These are phyloP conservation scores for Neomorphus geoffroyi DNA, from an alignment of 2,797 vertebrate species.

Conservation along the genomic window DNA sequence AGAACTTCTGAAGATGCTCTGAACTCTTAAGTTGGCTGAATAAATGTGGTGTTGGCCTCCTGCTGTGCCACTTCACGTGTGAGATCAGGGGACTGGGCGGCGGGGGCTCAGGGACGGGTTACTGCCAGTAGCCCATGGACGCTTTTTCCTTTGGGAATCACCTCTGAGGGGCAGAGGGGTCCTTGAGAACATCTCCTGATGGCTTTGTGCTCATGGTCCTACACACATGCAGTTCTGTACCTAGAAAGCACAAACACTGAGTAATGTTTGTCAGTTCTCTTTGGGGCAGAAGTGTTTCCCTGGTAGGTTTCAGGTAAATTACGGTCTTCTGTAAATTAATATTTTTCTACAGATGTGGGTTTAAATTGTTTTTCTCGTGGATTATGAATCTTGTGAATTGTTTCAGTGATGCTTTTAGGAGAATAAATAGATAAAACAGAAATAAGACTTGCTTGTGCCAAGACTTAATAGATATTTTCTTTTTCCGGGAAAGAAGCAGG, in stretches of 20 bases:
- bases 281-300: not conserved
- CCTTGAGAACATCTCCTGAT: not conserved
- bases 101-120: not conserved
- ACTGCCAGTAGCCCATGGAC: not conserved
- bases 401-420: constrained; percentile 25
- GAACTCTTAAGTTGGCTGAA: not conserved
- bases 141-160: not conserved
- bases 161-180: not conserved
- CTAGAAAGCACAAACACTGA: not conserved
- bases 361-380: constrained; percentile 9
- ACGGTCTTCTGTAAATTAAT: constrained; percentile 23
- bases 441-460: constrained; percentile 3
- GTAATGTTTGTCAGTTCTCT: not conserved
- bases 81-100: not conserved
- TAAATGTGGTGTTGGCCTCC: not conserved
- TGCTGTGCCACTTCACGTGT: fast-evolving
- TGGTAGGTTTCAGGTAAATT: constrained; percentile 24
- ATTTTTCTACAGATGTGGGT: not conserved
- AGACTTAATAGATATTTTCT: not conserved
- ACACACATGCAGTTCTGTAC: not conserved
- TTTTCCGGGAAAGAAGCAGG: not conserved
- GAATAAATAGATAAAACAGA: constrained; percentile 36
- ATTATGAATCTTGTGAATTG: constrained; percentile 25
- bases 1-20: not conserved
- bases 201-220: not conserved